Evolutionary conservation across 2,797 vertebrate genomes (phyloP).

Genomic region (Ptychobarbus kaznakovi): DNA sequence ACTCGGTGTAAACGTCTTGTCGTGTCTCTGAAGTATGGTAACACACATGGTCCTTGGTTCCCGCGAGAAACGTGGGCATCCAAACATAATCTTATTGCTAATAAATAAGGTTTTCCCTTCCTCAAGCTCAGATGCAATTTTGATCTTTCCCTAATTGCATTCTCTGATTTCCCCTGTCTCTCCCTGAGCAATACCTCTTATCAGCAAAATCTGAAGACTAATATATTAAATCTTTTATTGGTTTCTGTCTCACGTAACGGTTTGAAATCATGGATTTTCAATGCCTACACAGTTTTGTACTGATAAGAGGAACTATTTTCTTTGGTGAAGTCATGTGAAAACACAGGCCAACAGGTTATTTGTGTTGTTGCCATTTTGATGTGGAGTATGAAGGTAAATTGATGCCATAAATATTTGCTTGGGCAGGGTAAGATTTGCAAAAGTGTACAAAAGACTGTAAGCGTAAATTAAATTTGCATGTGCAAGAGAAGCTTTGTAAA

Average conservation of each 20-base stretch:
- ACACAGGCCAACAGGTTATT: constrained; percentile 27
- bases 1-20: constrained; percentile 19
- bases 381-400: not conserved
- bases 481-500: no score
- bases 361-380: constrained; percentile 16
- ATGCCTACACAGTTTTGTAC: not conserved
- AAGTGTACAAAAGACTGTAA: no score
- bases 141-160: constrained; percentile 52
- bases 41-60: constrained; percentile 20
- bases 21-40: constrained; percentile 30
- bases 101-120: constrained; percentile 34
- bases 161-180: constrained; percentile 15
- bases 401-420: no score
- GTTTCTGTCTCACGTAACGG: constrained; percentile 2
- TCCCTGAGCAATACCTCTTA: constrained; percentile 19
- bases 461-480: no score
- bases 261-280: not conserved
- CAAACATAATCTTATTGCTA: constrained; percentile 34
- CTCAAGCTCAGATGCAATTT: constrained; percentile 45
- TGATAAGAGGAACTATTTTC: constrained; percentile 10
- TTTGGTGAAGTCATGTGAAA: constrained; percentile 27
- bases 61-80: constrained; percentile 29
- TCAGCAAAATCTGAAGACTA: constrained; percentile 37
- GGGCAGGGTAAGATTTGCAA: no score
- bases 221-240: constrained; percentile 17